Base-by-base conservation (phyloP, 2,797 vertebrate genomes). In the Sebastes diaconus region DNA sequence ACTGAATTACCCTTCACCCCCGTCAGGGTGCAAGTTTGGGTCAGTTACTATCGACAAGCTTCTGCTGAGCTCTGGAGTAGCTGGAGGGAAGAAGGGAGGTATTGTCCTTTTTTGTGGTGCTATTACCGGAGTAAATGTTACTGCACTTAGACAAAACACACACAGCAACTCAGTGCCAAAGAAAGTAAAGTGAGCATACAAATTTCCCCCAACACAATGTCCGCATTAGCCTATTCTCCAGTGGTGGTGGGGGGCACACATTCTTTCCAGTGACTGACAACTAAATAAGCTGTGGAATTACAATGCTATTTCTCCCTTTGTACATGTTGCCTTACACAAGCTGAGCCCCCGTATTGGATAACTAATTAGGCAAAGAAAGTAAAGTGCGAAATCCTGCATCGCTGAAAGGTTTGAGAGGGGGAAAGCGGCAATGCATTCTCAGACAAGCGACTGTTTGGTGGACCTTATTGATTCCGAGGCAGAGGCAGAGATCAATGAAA, bases 401-500 rank as follows among this genome's bases (percentile, higher is more conserved):
- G 50, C 82, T 90, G 85, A 92, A 90, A 91, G 89, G 83, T 86
- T 91, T 81, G 86, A 83, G 85, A 76, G 84, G 64, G 59, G 77
- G 70, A 79, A 96, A 96, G 94, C 93, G 87, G 95, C 96, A 95
- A 96, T 97, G 97, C 96, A 96, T 95, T 97, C 96, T 96, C 95
- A 95, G 96, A 96, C 96, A 96, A 96, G 96, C 95, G 81, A 96
- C 97, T 96, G 96, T 96, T 97, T 96, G 96, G 96, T 96, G 96
- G 96, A 97, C 96, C 95, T 96, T 97, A 97, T 97, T 97, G 97
- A 95, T 94, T 93, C 87, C 1, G 94, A 95, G 96, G 96, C 96
- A 96, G 97, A 97, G 97, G 97, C 97, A 96, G 96, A 97, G 97
- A 99, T 98, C 97, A 97, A 99, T 98, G 97, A 97, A 95, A 96